Base-by-base conservation (phyloP, 2,888 invertebrate species). In the Apamea anceps region DNA sequence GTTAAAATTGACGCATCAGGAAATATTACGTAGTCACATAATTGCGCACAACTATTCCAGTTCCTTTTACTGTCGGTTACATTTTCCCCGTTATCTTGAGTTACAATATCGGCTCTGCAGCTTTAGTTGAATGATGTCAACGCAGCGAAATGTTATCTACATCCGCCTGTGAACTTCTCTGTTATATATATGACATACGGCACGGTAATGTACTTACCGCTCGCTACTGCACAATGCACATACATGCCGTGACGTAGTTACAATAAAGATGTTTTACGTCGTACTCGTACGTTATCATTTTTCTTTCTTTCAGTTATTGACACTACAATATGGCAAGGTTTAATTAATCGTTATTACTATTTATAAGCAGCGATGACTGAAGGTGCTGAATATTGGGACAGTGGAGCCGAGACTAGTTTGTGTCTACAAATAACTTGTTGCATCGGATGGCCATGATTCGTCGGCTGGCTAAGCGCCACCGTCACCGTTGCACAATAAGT, bases 101-200 rank as follows among this genome's bases (percentile, higher is more conserved):
- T 84, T 85, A 82, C 77, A 82, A 88, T 89, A 88, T 87, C 81
- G 81, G 78, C 75, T 77, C 84, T 87, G 88, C 85, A 90, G 88
- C 80, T 86, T 91, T 86, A 80, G 74, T 81, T 37, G 91, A 91
- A 92, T 94, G 93, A 94, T 94, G 95, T 94, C 94, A 94, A 95
- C 92, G 91, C 90, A 89, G 93, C 93, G 93, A 95, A 95, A 95
- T 94, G 92, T 94, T 95, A 96, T 95, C 95, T 94, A 92, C 94
- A 95, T 95, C 96, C 96, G 95, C 90, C 87, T 92, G 92, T 91
- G 93, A 89, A 92, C 91, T 92, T 91, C 91, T 84, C 85, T 88
- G 87, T 87, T 89, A 80, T 84, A 51, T 15, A 63, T 86, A 88
- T 91, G 91, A 91, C 90, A 88, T 88, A 90, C 82, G 76, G 86